Conservation (phyloP, 2,888 invertebrate genomes). For the Coecobrya sp. region DNA sequence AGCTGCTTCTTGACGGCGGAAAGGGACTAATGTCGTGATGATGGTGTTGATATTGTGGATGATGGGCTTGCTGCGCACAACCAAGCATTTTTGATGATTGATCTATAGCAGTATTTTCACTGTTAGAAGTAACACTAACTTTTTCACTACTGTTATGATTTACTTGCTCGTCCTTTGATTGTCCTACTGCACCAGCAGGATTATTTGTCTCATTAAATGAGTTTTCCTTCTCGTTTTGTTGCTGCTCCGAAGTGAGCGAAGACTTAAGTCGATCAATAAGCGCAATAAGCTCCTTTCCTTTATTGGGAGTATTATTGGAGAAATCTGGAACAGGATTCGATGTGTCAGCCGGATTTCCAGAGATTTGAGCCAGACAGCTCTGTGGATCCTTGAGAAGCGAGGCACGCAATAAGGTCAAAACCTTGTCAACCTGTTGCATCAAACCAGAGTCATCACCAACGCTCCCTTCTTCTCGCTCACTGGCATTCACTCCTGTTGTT, state of each 20-base stretch:
- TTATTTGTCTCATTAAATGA: slow-evolving; percentile 15
- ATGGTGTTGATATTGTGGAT: slow-evolving; percentile 9
- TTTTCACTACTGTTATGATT: not conserved
- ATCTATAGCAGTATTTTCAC: not conserved
- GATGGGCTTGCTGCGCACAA: slow-evolving; percentile 40
- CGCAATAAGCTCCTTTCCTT: slow-evolving; percentile 90
- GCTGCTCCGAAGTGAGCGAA: slow-evolving; percentile 87
- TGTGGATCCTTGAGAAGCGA: slow-evolving; percentile 89
- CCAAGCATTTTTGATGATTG: slow-evolving; percentile 62
- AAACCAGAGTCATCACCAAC: slow-evolving; percentile 89
- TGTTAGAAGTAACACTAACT: not conserved
- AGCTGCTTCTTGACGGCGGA: slow-evolving; percentile 68
- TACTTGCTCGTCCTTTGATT: not conserved
- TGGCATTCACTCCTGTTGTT: not conserved
- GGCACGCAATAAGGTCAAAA: slow-evolving; percentile 92
- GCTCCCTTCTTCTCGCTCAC: not conserved
- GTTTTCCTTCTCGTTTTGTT: slow-evolving; percentile 80
- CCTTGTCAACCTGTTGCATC: slow-evolving; percentile 93
- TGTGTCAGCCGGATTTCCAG: slow-evolving; percentile 61
- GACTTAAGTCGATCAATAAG: slow-evolving; percentile 92
- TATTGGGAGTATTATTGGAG: slow-evolving; percentile 87
- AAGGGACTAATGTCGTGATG: slow-evolving; percentile 45
- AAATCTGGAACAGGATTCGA: slow-evolving; percentile 87
- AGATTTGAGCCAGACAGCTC: slow-evolving; percentile 74
- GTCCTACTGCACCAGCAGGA: not conserved